Evolutionary conservation across 2,113 vertebrate species (phyloP), one percentile per base, ranked within the genome.

Genomic region (Podarcis muralis): DNA sequence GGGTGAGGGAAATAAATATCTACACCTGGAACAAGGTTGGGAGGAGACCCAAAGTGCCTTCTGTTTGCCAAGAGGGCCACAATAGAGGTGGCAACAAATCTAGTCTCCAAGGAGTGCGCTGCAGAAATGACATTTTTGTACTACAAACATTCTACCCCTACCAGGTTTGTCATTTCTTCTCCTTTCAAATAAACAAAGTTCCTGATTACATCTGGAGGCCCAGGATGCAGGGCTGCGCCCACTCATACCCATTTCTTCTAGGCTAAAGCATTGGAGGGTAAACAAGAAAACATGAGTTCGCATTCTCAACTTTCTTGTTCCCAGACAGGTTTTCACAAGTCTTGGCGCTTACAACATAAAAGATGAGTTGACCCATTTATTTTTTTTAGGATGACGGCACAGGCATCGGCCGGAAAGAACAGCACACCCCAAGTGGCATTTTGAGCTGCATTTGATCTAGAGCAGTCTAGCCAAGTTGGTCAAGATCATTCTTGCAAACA

Each of bases 261-360:
- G 85, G 86, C 90, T n/a, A 87, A 1, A n/a, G 90, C 90, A 88
- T 2, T 88, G 72, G 93, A 94, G 68, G 68, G 93, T 88, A 94
- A 94, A 88, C 93, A 91, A 93, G 91, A 91, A 94, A 93, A 90
- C 92, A 94, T 40, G 90, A 93, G 80, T 83, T 90, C 95, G 89
- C 88, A 91, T 90, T 95, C 94, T 93, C 91, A 94, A 93, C 94
- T 93, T 95, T 95, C 95, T 23, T 90, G 95, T 95, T 96, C 89
- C 82, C 87, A 23, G 93, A 90, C 95, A 95, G 84, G 95, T 72
- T 81, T 3, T 0, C 83, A 62, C 95, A 94, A 85, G 95, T 43
- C 48, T 86, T 8, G 0, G n/a, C 8, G 85, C 92, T 94, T 93
- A 90, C 90, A 95, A 92, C 92, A 66, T 74, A 76, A 92, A 72